A percentile compares a stretch with the other conserved stretches of the same genome.
phyloP scores from a whole-genome alignment of 2,797 vertebrate genomes.

The Microctenopoma steveboyesi region DNA sequence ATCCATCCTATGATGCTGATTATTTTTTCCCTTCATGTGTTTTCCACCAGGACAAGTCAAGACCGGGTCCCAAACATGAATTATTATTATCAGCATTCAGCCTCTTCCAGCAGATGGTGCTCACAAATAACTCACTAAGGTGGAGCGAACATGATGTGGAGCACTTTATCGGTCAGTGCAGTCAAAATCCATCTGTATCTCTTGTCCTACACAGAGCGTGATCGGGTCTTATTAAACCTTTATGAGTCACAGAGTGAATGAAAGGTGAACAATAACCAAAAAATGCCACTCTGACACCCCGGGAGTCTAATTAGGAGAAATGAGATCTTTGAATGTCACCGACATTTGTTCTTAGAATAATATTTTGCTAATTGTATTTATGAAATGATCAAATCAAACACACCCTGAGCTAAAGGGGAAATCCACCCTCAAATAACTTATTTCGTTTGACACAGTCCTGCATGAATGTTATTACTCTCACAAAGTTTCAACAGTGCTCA shows the following conservation, averaged over 20 bases:
- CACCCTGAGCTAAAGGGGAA: slow-evolving; percentile 4
- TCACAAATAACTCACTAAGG: slow-evolving; percentile 43
- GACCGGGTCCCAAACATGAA: slow-evolving; percentile 8
- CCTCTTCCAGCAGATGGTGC: slow-evolving; percentile 76
- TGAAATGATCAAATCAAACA: slow-evolving; percentile 5
- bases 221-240: slow-evolving; percentile 59
- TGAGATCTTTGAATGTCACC: slow-evolving; percentile 48
- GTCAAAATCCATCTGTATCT: slow-evolving; percentile 47
- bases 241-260: slow-evolving; percentile 27
- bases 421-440: not conserved
- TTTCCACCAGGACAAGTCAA: not conserved
- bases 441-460: not conserved
- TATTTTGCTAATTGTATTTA: slow-evolving; percentile 38
- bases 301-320: slow-evolving; percentile 49
- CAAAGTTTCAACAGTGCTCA: not conserved
- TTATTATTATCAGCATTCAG: slow-evolving; percentile 3
- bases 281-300: slow-evolving; percentile 44
- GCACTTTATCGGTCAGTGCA: slow-evolving; percentile 18
- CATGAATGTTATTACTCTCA: not conserved
- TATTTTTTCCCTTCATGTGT: not conserved
- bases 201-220: slow-evolving; percentile 10
- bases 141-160: not conserved
- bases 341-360: slow-evolving; percentile 26
- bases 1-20: not conserved
- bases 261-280: slow-evolving; percentile 59